Evolutionary conservation across 2,888 invertebrate species (phyloP).

Genomic region (Poecilus cupreus): DNA sequence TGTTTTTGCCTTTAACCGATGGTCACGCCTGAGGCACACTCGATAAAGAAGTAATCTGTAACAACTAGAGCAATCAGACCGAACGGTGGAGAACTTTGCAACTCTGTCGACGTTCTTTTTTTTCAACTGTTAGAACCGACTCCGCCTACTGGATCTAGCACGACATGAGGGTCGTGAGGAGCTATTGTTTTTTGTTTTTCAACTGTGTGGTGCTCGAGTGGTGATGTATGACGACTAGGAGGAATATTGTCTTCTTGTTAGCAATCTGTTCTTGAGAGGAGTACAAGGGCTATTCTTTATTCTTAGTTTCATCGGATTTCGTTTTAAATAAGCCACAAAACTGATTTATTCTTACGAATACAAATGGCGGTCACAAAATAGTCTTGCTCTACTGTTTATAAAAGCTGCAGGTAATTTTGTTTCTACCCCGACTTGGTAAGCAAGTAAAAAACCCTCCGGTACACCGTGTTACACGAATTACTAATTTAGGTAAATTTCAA

Average conservation of each 20-base stretch:
- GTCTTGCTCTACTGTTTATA: too few relatives aligned
- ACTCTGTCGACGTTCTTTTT: neutral
- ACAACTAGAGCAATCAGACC: conserved; percentile 55
- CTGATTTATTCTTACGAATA: too few relatives aligned
- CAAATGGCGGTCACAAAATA: too few relatives aligned
- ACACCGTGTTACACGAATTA: neutral
- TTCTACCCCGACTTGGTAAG: neutral
- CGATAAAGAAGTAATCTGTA: conserved; percentile 58
- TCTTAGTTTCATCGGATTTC: too few relatives aligned
- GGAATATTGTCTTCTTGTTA: neutral
- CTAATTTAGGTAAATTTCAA: neutral
- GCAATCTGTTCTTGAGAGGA: neutral
- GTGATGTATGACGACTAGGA: neutral
- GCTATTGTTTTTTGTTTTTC: neutral
- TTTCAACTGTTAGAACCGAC: neutral
- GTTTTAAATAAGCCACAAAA: too few relatives aligned
- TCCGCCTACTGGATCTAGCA: neutral
- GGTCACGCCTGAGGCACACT: conserved; percentile 55
- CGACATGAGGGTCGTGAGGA: neutral
- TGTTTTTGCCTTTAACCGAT: conserved; percentile 40
- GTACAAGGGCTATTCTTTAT: neutral
- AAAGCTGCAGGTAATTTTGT: too few relatives aligned
- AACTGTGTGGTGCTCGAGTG: neutral
- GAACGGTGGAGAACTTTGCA: conserved; percentile 42
- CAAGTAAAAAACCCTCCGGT: neutral